Conservation (phyloP, 2,113 vertebrate genomes). For the Polyodon spathula region DNA sequence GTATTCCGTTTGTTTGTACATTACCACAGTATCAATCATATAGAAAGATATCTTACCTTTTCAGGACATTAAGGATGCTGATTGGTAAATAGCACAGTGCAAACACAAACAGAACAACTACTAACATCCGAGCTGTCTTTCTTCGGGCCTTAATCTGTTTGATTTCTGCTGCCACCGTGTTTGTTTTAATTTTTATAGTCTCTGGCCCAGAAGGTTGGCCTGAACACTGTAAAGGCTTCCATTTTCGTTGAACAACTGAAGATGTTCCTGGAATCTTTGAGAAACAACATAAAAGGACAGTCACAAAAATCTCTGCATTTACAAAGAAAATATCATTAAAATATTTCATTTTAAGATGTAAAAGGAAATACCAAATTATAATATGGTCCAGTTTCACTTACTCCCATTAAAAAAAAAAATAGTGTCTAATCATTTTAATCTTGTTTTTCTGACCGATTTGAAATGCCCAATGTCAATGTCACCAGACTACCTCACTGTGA, state of each 20-base stretch:
- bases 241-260: slow-evolving; percentile 81
- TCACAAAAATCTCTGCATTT: neutral
- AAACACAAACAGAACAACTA: slow-evolving; percentile 90
- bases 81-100: slow-evolving; percentile 92
- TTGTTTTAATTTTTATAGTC: slow-evolving; percentile 63
- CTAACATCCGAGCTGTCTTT: slow-evolving; percentile 92
- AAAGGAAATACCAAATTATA: too few species aligned
- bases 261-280: slow-evolving; percentile 85
- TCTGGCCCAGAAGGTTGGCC: slow-evolving; percentile 48
- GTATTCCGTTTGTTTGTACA: neutral
- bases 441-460: too few species aligned
- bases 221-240: slow-evolving; percentile 68
- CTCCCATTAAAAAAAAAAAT: too few species aligned
- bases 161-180: slow-evolving; percentile 78
- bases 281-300: slow-evolving; percentile 11
- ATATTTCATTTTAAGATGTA: neutral
- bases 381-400: too few species aligned
- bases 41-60: slow-evolving; percentile 63
- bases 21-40: neutral
- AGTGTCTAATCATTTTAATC: too few species aligned
- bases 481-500: too few species aligned
- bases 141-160: slow-evolving; percentile 83
- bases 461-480: too few species aligned
- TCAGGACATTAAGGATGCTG: slow-evolving; percentile 90
- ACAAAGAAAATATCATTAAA: neutral